A percentile compares a stretch with the other conserved stretches of the same genome.
Evolutionary conservation across 1,140 invertebrate genomes (phyloP).

Genomic region (Aphaenogaster rudis): DNA sequence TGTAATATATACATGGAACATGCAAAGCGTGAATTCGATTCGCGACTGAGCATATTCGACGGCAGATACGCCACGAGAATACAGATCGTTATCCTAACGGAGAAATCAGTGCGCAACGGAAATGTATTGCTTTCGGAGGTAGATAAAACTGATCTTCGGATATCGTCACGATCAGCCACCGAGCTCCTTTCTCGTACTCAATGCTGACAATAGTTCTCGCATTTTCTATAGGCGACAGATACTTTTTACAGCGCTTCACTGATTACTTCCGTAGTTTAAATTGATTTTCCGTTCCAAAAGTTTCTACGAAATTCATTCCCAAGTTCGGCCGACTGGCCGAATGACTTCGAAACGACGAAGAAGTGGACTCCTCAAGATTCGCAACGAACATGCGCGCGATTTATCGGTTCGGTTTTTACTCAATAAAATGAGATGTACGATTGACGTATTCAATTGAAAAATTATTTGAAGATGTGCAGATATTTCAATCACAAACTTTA

Average conservation of each 20-base stretch:
- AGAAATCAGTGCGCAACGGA: constrained; percentile 40
- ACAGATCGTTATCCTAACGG: constrained; percentile 38
- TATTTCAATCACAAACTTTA: constrained; percentile 4
- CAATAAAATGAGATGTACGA: background rate
- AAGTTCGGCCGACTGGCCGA: constrained; percentile 51
- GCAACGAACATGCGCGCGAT: constrained; percentile 12
- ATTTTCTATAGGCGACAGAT: constrained; percentile 54
- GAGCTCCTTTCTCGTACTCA: background rate
- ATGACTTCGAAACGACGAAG: constrained; percentile 48
- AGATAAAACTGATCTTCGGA: background rate
- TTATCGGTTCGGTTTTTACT: constrained; percentile 21
- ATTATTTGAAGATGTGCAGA: background rate
- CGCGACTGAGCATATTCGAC: constrained; percentile 21
- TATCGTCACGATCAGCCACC: constrained; percentile 24
- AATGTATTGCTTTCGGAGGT: constrained; percentile 36
- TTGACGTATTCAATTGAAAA: constrained; percentile 2
- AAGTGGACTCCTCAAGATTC: constrained; percentile 39
- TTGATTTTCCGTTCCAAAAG: constrained; percentile 55
- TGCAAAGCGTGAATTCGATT: constrained; percentile 26
- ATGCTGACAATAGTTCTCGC: constrained; percentile 45
- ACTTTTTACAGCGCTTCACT: constrained; percentile 45
- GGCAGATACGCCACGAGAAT: constrained; percentile 33
- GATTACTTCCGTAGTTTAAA: constrained; percentile 59
- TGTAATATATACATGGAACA: constrained; percentile 31
- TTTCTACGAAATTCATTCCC: constrained; percentile 54